These are phyloP conservation scores for Prunella fulvescens DNA, from an alignment of 2,113 vertebrate species.

Conservation along the genomic window DNA sequence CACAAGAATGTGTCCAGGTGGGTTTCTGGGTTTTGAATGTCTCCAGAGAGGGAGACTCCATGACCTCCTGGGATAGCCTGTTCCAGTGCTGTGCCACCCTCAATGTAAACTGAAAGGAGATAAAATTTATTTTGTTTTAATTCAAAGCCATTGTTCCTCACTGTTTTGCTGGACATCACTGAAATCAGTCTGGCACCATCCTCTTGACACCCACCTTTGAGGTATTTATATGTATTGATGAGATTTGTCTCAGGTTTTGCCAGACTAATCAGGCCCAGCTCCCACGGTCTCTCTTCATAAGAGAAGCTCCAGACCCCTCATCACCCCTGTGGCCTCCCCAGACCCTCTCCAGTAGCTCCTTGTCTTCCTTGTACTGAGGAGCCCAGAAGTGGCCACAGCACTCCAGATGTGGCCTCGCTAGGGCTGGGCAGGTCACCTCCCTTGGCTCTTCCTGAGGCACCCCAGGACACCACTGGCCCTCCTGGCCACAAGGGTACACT, in stretches of 20 bases:
- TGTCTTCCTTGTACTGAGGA: neutral
- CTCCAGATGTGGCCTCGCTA: neutral
- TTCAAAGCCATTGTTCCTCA: fast-evolving
- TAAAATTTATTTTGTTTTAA: neutral
- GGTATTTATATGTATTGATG: neutral
- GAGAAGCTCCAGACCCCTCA: neutral
- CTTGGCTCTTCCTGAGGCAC: neutral
- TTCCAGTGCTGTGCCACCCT: neutral
- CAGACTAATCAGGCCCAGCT: neutral
- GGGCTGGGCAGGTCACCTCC: neutral
- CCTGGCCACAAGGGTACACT: neutral
- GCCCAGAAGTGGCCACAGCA: neutral
- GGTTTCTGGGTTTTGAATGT: neutral
- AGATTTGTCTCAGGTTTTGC: neutral
- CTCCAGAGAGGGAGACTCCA: neutral
- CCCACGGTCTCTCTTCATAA: too few relatives aligned
- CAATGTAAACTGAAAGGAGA: neutral
- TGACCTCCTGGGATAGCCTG: fast-evolving
- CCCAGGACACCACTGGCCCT: neutral
- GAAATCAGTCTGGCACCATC: neutral
- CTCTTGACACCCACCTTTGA: neutral
- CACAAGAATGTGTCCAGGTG: too few relatives aligned
- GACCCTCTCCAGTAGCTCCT: neutral
- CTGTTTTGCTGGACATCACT: neutral
- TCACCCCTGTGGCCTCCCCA: neutral